These are phyloP conservation scores for Centrocercus urophasianus DNA, from an alignment of 2,113 vertebrate species.

Conservation along the genomic window DNA sequence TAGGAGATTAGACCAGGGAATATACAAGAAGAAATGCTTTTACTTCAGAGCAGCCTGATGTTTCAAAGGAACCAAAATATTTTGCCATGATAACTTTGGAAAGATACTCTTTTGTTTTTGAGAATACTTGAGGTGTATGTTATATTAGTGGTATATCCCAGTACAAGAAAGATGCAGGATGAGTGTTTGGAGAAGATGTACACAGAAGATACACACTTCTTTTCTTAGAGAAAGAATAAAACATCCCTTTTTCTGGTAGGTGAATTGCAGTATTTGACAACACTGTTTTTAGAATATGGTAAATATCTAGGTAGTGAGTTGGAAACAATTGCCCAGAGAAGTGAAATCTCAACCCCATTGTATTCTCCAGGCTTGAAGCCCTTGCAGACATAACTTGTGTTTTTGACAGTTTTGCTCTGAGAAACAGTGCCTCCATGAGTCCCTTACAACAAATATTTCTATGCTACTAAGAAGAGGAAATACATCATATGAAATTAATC, in stretches of 20 bases:
- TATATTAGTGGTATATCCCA: not conserved
- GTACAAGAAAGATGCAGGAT: not conserved
- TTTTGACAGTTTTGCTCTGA: not conserved
- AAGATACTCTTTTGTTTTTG: not conserved
- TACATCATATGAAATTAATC: not conserved
- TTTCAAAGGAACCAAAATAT: not conserved
- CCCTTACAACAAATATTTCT: not conserved
- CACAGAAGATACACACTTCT: not conserved
- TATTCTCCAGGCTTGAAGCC: not conserved
- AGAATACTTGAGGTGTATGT: not conserved
- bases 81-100: not conserved
- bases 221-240: not conserved
- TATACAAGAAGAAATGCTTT: not conserved
- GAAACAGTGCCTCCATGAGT: not conserved
- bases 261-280: not conserved
- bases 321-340: not conserved
- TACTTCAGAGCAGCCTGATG: not conserved
- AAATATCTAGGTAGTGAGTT: not conserved
- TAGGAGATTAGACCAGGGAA: not conserved
- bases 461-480: not conserved
- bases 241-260: not conserved
- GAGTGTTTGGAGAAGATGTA: not conserved
- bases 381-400: not conserved
- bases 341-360: not conserved
- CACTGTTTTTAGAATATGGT: slow-evolving; percentile 12